phyloP scores from a whole-genome alignment of 1,140 invertebrate genomes.

The Temnothorax curvispinosus region DNA sequence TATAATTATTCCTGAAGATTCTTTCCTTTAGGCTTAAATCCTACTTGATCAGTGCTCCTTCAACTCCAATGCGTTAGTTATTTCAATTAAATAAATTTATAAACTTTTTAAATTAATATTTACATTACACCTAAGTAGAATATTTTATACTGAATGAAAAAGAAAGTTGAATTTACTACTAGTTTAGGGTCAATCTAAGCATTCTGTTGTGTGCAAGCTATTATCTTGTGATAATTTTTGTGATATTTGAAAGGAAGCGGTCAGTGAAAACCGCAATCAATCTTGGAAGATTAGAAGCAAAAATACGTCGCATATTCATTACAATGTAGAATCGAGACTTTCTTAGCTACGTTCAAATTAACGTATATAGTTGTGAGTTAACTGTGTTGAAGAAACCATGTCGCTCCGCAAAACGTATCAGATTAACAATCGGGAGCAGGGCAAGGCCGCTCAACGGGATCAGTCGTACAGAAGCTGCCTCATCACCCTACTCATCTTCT shows the following conservation, averaged over 20 bases:
- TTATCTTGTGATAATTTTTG: conserved; percentile 26
- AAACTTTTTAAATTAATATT: background rate
- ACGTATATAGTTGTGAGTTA: background rate
- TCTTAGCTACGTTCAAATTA: background rate
- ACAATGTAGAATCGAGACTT: background rate
- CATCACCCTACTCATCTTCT: conserved; percentile 72
- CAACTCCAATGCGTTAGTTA: background rate
- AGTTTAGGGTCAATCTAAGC: background rate
- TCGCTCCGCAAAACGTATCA: conserved; percentile 65
- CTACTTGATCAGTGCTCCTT: background rate
- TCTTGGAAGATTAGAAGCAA: conserved; percentile 31
- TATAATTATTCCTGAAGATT: background rate
- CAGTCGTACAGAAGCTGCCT: conserved; percentile 75
- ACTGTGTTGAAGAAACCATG: conserved; percentile 49
- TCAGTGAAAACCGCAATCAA: conserved; percentile 68
- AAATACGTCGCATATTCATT: background rate
- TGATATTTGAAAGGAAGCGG: conserved; percentile 70
- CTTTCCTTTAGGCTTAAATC: background rate
- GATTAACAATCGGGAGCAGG: conserved; percentile 20
- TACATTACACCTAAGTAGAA: background rate
- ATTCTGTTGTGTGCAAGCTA: background rate
- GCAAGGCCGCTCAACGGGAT: conserved; percentile 59
- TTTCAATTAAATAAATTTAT: background rate
- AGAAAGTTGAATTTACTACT: background rate
- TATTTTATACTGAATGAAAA: background rate